Conservation (phyloP, 2,888 invertebrate genomes). For the Cetonia aurata region DNA sequence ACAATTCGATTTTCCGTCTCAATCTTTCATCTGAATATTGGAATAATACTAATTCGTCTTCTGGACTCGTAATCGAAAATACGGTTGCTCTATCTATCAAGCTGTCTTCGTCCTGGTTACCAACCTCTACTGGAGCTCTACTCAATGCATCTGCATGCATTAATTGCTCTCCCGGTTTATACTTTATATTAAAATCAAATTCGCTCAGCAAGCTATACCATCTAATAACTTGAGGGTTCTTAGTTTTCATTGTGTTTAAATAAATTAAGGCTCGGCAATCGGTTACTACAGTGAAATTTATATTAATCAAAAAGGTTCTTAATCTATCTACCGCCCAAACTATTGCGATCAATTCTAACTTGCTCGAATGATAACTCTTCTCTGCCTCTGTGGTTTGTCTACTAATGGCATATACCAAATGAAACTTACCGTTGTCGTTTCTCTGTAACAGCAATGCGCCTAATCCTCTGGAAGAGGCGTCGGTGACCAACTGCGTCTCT, state of each 20-base stretch:
- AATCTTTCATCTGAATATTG: conserved; percentile 1
- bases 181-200: conserved; percentile 15
- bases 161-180: conserved; percentile 5
- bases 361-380: conserved; percentile 51
- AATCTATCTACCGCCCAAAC: conserved; percentile 53
- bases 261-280: conserved; percentile 54
- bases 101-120: not conserved
- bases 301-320: conserved; percentile 51
- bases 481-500: conserved; percentile 5
- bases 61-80: not conserved
- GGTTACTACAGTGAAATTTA: conserved; percentile 50
- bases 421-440: conserved; percentile 44
- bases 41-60: not conserved
- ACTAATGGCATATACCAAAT: conserved; percentile 51
- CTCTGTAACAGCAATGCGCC: conserved; percentile 52
- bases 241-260: conserved; percentile 49
- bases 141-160: conserved; percentile 7
- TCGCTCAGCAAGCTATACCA: conserved; percentile 13
- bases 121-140: not conserved
- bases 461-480: conserved; percentile 45
- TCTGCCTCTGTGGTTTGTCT: conserved; percentile 45
- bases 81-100: not conserved
- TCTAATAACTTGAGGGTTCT: not conserved
- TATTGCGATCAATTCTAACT: conserved; percentile 56
- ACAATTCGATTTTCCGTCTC: not conserved